Evolutionary conservation across 1,140 invertebrate species (phyloP).

Genomic region (Caenorhabditis inopinata): DNA sequence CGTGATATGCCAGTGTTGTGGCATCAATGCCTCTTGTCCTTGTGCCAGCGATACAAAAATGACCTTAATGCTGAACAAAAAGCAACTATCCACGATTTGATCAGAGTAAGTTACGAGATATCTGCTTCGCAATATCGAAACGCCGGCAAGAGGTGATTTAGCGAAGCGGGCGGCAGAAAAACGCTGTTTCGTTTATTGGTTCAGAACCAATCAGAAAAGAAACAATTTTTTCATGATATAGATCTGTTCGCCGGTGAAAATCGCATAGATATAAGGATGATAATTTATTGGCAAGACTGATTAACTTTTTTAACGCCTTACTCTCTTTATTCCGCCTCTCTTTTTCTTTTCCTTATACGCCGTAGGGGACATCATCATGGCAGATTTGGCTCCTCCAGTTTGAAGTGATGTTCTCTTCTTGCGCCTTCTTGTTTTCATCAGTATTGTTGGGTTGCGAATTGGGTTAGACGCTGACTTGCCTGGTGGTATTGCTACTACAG

Average conservation of each 20-base stretch:
- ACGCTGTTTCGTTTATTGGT: too few species aligned
- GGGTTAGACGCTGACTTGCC: too few species aligned
- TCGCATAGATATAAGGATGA: too few species aligned
- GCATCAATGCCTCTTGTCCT: constrained; percentile 91
- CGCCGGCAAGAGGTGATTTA: too few species aligned
- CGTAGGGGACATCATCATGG: not conserved
- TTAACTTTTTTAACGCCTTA: too few species aligned
- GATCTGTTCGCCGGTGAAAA: not conserved
- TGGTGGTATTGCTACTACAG: too few species aligned
- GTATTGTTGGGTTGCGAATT: too few species aligned
- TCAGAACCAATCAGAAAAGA: too few species aligned
- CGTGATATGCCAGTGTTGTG: constrained; percentile 83
- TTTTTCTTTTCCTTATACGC: not conserved
- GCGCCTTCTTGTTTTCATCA: not conserved
- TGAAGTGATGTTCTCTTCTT: not conserved
- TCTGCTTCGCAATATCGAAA: too few species aligned
- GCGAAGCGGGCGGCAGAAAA: too few species aligned
- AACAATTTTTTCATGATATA: not conserved
- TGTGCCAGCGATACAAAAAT: constrained; percentile 84
- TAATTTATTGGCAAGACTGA: too few species aligned
- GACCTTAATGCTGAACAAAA: constrained; percentile 59
- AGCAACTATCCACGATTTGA: constrained; percentile 54
- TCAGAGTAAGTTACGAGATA: constrained; percentile 62
- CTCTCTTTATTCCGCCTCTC: not conserved
- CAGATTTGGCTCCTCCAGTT: not conserved